Evolutionary conservation across 53 echinoderm and acorn worm species (phyloP), one percentile per base, ranked within the genome.

Genomic region (Patiria pectinifera): DNA sequence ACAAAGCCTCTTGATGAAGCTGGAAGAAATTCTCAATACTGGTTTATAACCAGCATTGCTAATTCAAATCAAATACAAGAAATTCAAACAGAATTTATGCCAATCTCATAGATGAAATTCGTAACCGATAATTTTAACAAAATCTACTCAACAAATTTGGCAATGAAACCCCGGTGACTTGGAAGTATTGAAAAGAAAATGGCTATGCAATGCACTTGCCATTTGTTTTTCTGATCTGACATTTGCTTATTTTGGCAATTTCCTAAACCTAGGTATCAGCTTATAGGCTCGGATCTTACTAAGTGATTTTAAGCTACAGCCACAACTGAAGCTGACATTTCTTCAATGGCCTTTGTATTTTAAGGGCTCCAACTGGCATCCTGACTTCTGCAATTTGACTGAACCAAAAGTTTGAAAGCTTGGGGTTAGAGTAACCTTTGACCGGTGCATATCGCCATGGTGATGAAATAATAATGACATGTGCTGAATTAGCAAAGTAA

Each of bases 1-100:
- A 88, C 78, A 59, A 35, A 90, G 90, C 90, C 90, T 90, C 90
- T 90, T 81, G 47, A 25, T 87, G 90, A 90, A 90, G 90, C 80
- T 90, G 90, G 90, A 90, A 90, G 90, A 90, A 81, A 90, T 69
- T 90, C 90, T 81, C 81, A 90, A 79, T 69, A 11, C 62, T 90
- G 90, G 69, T 69, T 90, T 12, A 90, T 10, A 90, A 90, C 90
- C 70, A 90, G 80, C 66, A 69, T 90, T 90, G 90, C 80, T 69
- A 90, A 66, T 80, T 59, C 62, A 90, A 63, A 46, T 84, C 66
- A 25, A 84, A 80, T 22, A 78, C 59, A 69, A 81, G 59, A 77
- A n/a, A 26, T 46, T 16, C 66, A 66, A 62, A 60, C 70, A 61
- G 71, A 87, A 19, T 53, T 9, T 43, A 35, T 35, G 35, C 46